These are phyloP conservation scores for Drosophila malerkotliana DNA, from an alignment of 1,140 invertebrate genomes.

Conservation along the genomic window DNA sequence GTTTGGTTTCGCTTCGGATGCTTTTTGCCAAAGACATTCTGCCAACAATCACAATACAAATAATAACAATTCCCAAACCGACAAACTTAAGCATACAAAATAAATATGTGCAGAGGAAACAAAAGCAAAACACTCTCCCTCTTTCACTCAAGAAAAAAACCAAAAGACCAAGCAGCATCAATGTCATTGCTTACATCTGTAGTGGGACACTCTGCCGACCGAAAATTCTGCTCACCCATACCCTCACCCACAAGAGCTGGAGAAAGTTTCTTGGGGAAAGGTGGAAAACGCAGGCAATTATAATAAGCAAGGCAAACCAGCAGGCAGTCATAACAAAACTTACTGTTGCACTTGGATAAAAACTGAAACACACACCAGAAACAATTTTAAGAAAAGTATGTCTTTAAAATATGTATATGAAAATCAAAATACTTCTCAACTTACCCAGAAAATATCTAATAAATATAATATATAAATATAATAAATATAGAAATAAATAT, in stretches of 20 bases:
- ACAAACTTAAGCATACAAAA: constrained; percentile 52
- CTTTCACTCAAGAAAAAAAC: background rate
- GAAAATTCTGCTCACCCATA: constrained; percentile 37
- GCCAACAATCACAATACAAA: constrained; percentile 53
- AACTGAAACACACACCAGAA: constrained; percentile 6
- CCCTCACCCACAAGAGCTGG: constrained; percentile 24
- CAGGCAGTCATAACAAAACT: constrained; percentile 54
- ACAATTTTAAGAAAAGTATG: background rate
- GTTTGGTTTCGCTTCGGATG: constrained; percentile 30
- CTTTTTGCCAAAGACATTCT: constrained; percentile 31
- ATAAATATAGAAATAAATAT: too few relatives aligned
- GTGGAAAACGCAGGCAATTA: constrained; percentile 72
- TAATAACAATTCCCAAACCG: constrained; percentile 42
- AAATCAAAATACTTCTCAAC: too few relatives aligned
- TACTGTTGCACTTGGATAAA: constrained; percentile 54
- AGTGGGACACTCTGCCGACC: constrained; percentile 32
- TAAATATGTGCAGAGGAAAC: constrained; percentile 29
- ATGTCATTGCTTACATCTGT: constrained; percentile 69
- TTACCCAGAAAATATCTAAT: too few relatives aligned
- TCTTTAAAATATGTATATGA: too few relatives aligned
- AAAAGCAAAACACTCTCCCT: constrained; percentile 34
- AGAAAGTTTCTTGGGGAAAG: constrained; percentile 29
- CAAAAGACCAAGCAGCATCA: constrained; percentile 57
- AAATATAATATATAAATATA: too few relatives aligned
- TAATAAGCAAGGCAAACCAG: constrained; percentile 62